Evolutionary conservation across 2,113 vertebrate species (phyloP), one percentile per base, ranked within the genome.

Genomic region (Donacobius atricapilla): DNA sequence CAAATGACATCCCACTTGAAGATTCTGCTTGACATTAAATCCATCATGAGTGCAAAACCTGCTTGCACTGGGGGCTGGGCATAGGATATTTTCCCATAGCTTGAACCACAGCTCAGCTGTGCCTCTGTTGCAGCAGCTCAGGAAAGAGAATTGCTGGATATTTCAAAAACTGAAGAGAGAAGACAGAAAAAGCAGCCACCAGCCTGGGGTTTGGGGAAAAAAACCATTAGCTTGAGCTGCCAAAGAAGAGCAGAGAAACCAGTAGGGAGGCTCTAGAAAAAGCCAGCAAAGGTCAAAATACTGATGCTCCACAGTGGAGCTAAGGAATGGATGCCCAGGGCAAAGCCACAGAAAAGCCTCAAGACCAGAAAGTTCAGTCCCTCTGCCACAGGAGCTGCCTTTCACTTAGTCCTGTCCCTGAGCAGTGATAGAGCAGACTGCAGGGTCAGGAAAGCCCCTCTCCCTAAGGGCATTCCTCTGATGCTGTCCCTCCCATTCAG

Each of bases 401-500:
- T 71, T 35, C 35, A 7, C 57, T 76, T 57, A 37, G 47, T 14
- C 28, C 31, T 11, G 28, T n/a, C 31, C 19, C 15, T 3, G 0
- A 20, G 37, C 28, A 82, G 30, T 0, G 1, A 20, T 6, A 4
- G 39, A 17, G 8, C 19, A 70, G 50, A 14, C 28, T 58, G 14
- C 11, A n/a, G 31, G 8, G n/a, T 58, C 33, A 31, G 42, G 13
- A 57, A 80, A 15, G 2, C 33, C 21, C 23, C 17, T 45, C 22
- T 12, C 16, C 14, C 33, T 4, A 1, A 37, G 51, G 21, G 21
- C 33, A 39, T 28, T 53, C 23, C 35, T 39, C 23, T 72, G 58
- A 18, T n/a, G 3, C 47, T 63, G 27, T 6, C 33, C 23, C 33
- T 27, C 30, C 25, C 3, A 2, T 35, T 42, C 11, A 0, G 6